Base-by-base conservation (phyloP, 1,140 invertebrate genomes). In the Oryctes rhinoceros region DNA sequence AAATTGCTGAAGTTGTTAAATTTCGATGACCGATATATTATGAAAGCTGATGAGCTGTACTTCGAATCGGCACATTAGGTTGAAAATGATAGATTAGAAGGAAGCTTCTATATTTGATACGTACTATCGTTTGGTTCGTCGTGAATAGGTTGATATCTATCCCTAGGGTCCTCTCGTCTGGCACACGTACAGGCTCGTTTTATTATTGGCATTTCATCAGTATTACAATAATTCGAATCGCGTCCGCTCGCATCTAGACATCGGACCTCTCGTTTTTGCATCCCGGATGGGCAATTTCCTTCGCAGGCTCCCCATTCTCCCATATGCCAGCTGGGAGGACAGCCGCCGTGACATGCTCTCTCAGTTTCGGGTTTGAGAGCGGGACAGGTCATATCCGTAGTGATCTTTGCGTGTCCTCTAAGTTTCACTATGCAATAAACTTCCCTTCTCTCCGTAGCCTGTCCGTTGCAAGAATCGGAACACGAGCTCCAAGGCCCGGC, bases 401-500 rank as follows among this genome's bases (percentile, higher is more conserved):
- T 85, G 3, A 88, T 84, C 24, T 85, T 81, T 2, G 85, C 48
- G 47, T 86, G 84, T 4, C 87, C 87, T 48, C 86, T 79, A 11
- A 86, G 82, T 80, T 86, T 86, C 4, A 85, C 83, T 1, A 90
- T 84, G 83, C 93, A 94, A 18, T 89, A 87, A 0, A 92, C 90
- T 53, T 88, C 86, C n/a, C 87, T 82, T 59, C 81, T 86, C 78
- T 87, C 86, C 59, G 76, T 82, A 3, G 84, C 82, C 13, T 78
- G 76, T 7, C 83, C 85, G 20, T 39, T 78, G 49, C 87, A 87
- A 4, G 86, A 83, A 75, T 87, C 88, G 83, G 87, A 87, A 84
- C 91, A 91, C 81, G 91, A 85, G 3, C 90, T 87, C 94, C 94
- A 95, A 1, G 92, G 90, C 20, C 93, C 92, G 24, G 88, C 86